Evolutionary conservation across 2,113 vertebrate genomes (phyloP).

Genomic region (Tupaia chinensis): DNA sequence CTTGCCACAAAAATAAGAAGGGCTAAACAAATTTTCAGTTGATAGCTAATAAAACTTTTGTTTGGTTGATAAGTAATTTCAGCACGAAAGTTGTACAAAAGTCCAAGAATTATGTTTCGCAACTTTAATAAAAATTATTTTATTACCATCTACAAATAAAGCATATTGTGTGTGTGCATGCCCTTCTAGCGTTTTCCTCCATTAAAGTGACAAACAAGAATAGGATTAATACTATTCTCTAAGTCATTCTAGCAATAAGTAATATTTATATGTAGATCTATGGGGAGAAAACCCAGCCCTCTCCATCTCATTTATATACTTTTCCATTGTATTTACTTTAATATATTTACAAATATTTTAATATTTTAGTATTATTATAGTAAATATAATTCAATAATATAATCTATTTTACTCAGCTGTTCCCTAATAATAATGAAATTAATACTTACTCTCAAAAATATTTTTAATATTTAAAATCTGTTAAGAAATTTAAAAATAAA

Average conservation of each 20-base stretch:
- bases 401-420: background rate
- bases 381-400: background rate
- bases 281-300: background rate
- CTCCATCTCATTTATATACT: background rate
- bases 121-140: slow-evolving; percentile 27
- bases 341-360: slow-evolving; percentile 28
- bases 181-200: background rate
- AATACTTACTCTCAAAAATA: background rate
- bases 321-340: slow-evolving; percentile 33
- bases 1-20: slow-evolving; percentile 1
- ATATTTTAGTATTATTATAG: slow-evolving; percentile 2
- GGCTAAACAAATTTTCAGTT: background rate
- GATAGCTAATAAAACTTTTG: slow-evolving; percentile 2
- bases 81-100: background rate
- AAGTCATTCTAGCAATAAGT: slow-evolving; percentile 34
- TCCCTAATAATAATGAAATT: background rate
- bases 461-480: slow-evolving; percentile 25
- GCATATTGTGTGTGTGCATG: background rate
- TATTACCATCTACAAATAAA: background rate
- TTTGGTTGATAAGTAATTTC: background rate
- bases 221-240: slow-evolving; percentile 27
- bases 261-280: background rate
- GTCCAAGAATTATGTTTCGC: background rate
- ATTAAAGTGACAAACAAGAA: slow-evolving; percentile 31
- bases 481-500: slow-evolving; percentile 32